These are phyloP conservation scores for Chrysemys picta DNA, from an alignment of 2,113 vertebrate genomes.

Conservation along the genomic window DNA sequence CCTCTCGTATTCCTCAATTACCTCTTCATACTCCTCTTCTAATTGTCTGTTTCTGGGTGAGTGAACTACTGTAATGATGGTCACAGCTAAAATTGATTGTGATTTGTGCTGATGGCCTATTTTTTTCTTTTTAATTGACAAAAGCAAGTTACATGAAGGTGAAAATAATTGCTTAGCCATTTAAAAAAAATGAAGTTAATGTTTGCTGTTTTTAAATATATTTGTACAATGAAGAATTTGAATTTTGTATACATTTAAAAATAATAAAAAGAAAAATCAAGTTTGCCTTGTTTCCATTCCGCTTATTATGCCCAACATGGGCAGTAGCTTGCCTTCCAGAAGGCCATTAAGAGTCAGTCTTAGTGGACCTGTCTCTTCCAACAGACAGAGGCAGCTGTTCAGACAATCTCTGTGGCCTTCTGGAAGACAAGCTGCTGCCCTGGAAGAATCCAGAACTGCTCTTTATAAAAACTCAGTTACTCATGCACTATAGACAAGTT, in stretches of 20 bases:
- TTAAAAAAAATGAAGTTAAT: slow-evolving; percentile 34
- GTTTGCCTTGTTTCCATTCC: slow-evolving; percentile 49
- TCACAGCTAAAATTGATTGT: slow-evolving; percentile 58
- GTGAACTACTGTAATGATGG: slow-evolving; percentile 20
- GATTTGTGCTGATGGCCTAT: slow-evolving; percentile 57
- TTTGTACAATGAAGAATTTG: slow-evolving; percentile 68
- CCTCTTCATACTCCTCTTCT: background rate
- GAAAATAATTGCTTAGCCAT: slow-evolving; percentile 5
- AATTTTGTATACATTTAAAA: slow-evolving; percentile 74
- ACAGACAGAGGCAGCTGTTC: background rate
- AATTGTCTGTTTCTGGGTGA: slow-evolving; percentile 1
- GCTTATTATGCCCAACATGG: background rate
- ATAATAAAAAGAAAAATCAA: slow-evolving; percentile 47
- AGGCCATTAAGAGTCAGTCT: background rate
- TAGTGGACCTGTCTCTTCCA: background rate
- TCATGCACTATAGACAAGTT: background rate
- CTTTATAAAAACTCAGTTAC: background rate
- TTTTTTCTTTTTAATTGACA: slow-evolving; percentile 59
- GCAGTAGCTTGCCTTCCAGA: background rate
- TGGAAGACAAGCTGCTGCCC: background rate
- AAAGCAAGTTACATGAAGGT: slow-evolving; percentile 52
- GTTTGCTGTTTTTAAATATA: slow-evolving; percentile 61
- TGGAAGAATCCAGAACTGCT: background rate
- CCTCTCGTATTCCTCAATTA: slow-evolving; percentile 1
- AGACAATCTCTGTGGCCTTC: background rate